Conservation (phyloP, 1,140 invertebrate species). For the Hormaphis cornu region DNA sequence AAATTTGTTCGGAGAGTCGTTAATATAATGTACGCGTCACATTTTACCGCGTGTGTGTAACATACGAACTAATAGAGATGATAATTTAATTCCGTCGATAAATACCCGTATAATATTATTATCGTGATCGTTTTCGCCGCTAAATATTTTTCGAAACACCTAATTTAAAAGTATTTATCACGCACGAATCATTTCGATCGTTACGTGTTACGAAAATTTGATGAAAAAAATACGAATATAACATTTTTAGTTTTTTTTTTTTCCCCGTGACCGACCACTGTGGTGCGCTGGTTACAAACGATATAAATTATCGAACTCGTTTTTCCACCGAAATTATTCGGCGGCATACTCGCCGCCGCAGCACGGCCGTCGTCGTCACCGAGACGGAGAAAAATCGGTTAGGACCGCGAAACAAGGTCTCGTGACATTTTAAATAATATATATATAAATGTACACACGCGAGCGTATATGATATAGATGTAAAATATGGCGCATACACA, state of each 20-base stretch:
- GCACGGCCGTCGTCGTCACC: no score
- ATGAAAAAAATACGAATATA: conserved; percentile 4
- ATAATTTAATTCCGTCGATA: background rate
- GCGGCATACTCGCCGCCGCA: background rate
- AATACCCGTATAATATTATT: conserved; percentile 8
- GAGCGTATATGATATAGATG: background rate
- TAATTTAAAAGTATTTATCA: background rate
- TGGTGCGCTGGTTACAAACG: conserved; percentile 1
- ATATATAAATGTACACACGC: conserved; percentile 3
- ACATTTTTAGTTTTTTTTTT: conserved; percentile 16
- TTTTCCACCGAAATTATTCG: background rate
- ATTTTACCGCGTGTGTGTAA: background rate
- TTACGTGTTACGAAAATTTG: background rate
- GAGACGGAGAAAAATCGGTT: conserved; percentile 14
- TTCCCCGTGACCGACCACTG: background rate
- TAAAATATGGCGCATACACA: conserved; percentile 7
- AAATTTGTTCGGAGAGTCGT: background rate
- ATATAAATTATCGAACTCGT: conserved; percentile 27
- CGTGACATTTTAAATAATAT: background rate
- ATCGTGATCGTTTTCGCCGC: no score
- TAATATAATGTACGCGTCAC: background rate
- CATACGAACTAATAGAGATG: conserved; percentile 4
- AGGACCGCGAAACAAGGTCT: conserved; percentile 28
- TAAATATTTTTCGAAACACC: conserved; percentile 16
- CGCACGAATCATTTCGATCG: background rate